Evolutionary conservation across 2,797 vertebrate genomes (phyloP).

Genomic region (Trematomus bernacchii): DNA sequence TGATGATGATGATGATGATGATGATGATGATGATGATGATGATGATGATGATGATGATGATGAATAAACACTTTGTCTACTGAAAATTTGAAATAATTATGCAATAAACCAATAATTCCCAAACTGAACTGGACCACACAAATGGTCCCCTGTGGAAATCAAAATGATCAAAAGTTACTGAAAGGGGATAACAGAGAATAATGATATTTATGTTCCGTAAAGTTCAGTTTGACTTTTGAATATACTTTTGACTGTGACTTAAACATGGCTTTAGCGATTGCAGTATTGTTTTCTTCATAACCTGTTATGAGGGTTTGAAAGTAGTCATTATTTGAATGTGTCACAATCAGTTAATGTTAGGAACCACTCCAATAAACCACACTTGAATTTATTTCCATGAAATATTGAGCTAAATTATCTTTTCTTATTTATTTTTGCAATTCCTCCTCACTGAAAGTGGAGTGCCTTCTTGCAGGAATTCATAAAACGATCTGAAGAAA

Average conservation of each 20-base stretch:
- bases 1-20: too few relatives aligned
- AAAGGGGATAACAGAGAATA: background rate
- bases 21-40: too few relatives aligned
- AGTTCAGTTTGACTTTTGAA: background rate
- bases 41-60: too few relatives aligned
- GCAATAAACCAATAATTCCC: background rate
- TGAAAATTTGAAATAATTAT: background rate
- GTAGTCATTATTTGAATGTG: background rate
- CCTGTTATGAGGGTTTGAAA: background rate
- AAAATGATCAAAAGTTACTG: background rate
- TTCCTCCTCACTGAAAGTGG: background rate
- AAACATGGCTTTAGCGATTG: background rate
- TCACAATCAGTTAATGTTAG: background rate
- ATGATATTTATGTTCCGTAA: background rate
- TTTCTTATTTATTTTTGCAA: background rate
- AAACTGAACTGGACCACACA: background rate
- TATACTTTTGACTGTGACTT: background rate
- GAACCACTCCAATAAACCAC: background rate
- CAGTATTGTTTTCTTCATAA: background rate
- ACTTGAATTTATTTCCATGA: background rate
- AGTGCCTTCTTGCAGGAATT: background rate
- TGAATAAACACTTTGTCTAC: too few relatives aligned
- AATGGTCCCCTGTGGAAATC: background rate
- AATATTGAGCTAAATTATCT: constrained; percentile 7
- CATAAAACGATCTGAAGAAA: constrained; percentile 18